Conservation (phyloP, 2,113 vertebrate species). For the Lathamus discolor region DNA sequence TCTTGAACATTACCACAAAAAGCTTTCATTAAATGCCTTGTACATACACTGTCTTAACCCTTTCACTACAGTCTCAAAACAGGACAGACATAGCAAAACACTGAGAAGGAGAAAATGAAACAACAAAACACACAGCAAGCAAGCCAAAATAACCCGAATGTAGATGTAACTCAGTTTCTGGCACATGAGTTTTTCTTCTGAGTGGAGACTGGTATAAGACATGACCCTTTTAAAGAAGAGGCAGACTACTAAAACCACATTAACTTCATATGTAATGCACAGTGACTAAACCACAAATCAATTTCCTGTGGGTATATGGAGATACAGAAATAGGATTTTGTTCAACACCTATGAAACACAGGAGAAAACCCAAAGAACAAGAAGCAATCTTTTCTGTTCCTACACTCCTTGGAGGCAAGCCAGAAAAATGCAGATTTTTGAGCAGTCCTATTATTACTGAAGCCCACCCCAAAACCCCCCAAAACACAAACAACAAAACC, state of each 20-base stretch:
- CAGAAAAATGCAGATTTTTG: not conserved
- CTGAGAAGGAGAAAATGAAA: not conserved
- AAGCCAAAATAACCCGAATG: not conserved
- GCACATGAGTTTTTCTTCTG: not conserved
- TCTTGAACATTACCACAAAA: not conserved
- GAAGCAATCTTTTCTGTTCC: not conserved
- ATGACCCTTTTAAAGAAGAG: not conserved
- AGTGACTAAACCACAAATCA: not conserved
- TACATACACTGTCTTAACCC: not conserved
- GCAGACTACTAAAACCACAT: not conserved
- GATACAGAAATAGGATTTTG: not conserved
- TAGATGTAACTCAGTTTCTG: not conserved
- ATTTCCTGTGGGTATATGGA: not conserved
- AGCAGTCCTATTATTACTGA: not conserved
- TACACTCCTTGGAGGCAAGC: not conserved
- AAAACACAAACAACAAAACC: not conserved
- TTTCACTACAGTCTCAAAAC: not conserved
- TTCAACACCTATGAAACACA: not conserved
- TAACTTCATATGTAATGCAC: not conserved
- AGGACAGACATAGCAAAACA: not conserved
- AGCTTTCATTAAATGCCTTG: not conserved
- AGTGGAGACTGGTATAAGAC: not conserved
- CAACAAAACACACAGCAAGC: not conserved
- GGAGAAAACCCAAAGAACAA: not conserved
- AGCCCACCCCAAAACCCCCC: not conserved